These are phyloP conservation scores for Scomber japonicus DNA, from an alignment of 2,113 vertebrate species.

Conservation along the genomic window DNA sequence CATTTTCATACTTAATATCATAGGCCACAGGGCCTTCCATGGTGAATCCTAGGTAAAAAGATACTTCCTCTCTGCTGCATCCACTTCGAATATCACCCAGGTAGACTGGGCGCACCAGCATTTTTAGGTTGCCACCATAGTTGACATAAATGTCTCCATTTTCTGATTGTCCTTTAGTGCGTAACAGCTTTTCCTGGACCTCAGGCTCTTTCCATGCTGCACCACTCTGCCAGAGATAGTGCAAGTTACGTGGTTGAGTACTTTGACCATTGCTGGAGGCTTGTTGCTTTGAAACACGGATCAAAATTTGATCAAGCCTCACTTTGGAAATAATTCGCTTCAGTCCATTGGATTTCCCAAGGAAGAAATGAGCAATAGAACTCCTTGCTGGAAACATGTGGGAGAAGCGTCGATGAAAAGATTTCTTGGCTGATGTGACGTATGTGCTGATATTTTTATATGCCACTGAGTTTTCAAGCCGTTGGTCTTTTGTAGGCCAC, in stretches of 20 bases:
- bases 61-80: conserved; percentile 52
- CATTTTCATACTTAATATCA: conserved; percentile 54
- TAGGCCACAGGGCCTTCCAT: conserved; percentile 72
- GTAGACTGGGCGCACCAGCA: conserved; percentile 58
- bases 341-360: conserved; percentile 57
- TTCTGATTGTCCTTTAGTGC: conserved; percentile 64
- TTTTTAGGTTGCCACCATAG: conserved; percentile 55
- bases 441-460: conserved; percentile 48
- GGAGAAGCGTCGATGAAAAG: conserved; percentile 54
- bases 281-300: neutral
- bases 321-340: conserved; percentile 51
- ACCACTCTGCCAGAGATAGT: conserved; percentile 62
- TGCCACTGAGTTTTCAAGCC: neutral
- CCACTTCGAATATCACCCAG: conserved; percentile 65
- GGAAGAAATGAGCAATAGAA: conserved; percentile 68
- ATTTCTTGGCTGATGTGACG: conserved; percentile 46
- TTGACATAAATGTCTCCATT: conserved; percentile 56
- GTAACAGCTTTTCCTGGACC: conserved; percentile 49
- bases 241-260: neutral
- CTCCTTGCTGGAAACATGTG: conserved; percentile 49
- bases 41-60: conserved; percentile 72
- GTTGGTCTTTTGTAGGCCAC: conserved; percentile 51
- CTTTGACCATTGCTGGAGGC: neutral
- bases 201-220: conserved; percentile 42
- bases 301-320: conserved; percentile 46